These are phyloP conservation scores for Enteromius treurensis DNA, from an alignment of 2,797 vertebrate genomes.

Conservation along the genomic window DNA sequence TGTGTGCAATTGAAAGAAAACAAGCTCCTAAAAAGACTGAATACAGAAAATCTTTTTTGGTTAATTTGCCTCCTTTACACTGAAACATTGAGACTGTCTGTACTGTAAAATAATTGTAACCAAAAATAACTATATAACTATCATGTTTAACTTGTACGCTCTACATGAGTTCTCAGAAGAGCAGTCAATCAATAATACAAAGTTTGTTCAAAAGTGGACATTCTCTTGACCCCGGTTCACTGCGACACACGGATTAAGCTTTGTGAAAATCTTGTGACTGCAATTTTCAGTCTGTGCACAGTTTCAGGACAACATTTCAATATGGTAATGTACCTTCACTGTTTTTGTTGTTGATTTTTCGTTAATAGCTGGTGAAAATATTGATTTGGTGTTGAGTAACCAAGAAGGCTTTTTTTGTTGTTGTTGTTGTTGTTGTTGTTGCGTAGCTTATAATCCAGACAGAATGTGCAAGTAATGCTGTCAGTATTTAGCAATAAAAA, in stretches of 20 bases:
- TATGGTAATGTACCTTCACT: constrained; percentile 42
- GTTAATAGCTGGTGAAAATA: not conserved
- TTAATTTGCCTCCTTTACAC: not conserved
- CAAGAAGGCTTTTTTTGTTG: not conserved
- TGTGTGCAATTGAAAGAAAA: not conserved
- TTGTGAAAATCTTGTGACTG: not conserved
- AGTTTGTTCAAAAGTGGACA: not conserved
- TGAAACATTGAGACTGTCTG: not conserved
- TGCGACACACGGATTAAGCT: constrained; percentile 1
- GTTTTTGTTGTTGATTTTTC: not conserved
- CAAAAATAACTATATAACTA: not conserved
- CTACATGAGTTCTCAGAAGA: not conserved
- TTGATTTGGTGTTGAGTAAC: not conserved
- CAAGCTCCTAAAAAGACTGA: not conserved
- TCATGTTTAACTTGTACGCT: not conserved
- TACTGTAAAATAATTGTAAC: not conserved
- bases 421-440: not conserved
- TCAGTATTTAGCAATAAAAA: not conserved
- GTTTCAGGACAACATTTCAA: not conserved
- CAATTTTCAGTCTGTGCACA: not conserved
- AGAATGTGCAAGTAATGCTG: not conserved
- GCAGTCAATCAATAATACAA: constrained; percentile 47
- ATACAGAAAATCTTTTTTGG: no score
- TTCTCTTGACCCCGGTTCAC: not conserved
- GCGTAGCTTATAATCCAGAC: not conserved